Evolutionary conservation across 30 jellyfish, hydroid and myxozoan species (phyloP), one percentile per base, ranked within the genome.

Genomic region (Sanderia malayensis): DNA sequence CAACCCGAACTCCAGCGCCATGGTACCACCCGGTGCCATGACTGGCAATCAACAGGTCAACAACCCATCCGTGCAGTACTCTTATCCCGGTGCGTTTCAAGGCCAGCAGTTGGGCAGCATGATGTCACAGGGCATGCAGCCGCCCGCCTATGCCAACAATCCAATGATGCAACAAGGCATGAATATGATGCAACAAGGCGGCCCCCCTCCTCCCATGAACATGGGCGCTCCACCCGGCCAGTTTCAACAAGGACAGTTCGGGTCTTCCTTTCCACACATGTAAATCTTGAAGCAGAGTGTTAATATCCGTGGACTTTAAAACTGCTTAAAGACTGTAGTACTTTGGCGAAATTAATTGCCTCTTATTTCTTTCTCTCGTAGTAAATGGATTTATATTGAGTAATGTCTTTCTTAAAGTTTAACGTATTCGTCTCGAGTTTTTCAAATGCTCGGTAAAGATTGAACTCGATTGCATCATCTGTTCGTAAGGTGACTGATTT

Each of bases 91-190:
- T n/a, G 97, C 95, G 2, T 89, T 74, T 59, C 99, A 88, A 34
- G 76, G 70, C 24, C 96, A 85, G 41, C 95, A 81, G 87, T 80
- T 84, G 89, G 88, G 95, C n/a, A 93, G 79, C 61, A 84, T 91
- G 96, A 84, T 91, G 96, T 73, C 94, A 20, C 98, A 94, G 46
- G 95, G 93, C 26, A 84, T 83, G 96, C 96, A 83, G 61, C 91
- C 80, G 37, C 84, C 93, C 0, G 79, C 93, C 1, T 70, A 70
- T 60, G 86, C 88, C 18, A 79, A 70, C 46, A 92, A 92, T 65
- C 96, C 99, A n/a, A 92, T 92, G 99, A 84, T 92, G 96, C 96
- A 84, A 34, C 95, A 87, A 24, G 94, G 95, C 25, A 96, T 84
- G 82, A 83, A 79, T 61, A 92, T 92, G 99, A 92, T 85, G 96